These are phyloP conservation scores for Gastrophysa polygoni DNA, from an alignment of 2,888 invertebrate species.

Conservation along the genomic window DNA sequence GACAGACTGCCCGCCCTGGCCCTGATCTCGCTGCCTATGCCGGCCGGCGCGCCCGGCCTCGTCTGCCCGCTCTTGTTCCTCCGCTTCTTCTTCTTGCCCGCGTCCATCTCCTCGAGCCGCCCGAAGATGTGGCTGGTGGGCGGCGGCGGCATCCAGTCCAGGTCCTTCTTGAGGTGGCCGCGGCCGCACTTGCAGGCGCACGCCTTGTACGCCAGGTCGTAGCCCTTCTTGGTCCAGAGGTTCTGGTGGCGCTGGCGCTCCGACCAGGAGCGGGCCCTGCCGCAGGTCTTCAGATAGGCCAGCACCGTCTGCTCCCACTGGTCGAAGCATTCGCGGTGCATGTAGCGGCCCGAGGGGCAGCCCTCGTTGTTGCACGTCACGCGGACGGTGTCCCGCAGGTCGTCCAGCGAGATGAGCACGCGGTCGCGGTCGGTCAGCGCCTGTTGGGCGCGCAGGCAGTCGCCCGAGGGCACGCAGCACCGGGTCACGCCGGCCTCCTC, in stretches of 20 bases:
- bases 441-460: slow-evolving; percentile 72
- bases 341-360: slow-evolving; percentile 86
- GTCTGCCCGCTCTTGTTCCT: slow-evolving; percentile 64
- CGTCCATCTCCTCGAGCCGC: slow-evolving; percentile 62
- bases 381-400: slow-evolving; percentile 80
- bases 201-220: slow-evolving; percentile 93
- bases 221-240: slow-evolving; percentile 97
- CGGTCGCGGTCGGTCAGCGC: slow-evolving; percentile 56
- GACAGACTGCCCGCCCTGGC: slow-evolving; percentile 78
- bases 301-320: slow-evolving; percentile 91
- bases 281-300: slow-evolving; percentile 87
- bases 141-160: slow-evolving; percentile 85
- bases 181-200: slow-evolving; percentile 93
- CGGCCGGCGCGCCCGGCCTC: slow-evolving; percentile 63
- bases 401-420: slow-evolving; percentile 68
- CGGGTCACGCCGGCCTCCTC: slow-evolving; percentile 60
- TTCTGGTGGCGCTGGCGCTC: slow-evolving; percentile 94
- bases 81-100: slow-evolving; percentile 64
- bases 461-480: slow-evolving; percentile 83
- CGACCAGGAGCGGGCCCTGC: slow-evolving; percentile 92
- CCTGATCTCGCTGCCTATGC: slow-evolving; percentile 60
- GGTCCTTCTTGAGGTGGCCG: slow-evolving; percentile 92
- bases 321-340: slow-evolving; percentile 96
- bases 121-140: slow-evolving; percentile 61
- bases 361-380: slow-evolving; percentile 95